Evolutionary conservation across 2,797 vertebrate genomes (phyloP), one percentile per base, ranked within the genome.

Genomic region (Synaphobranchus kaupii): DNA sequence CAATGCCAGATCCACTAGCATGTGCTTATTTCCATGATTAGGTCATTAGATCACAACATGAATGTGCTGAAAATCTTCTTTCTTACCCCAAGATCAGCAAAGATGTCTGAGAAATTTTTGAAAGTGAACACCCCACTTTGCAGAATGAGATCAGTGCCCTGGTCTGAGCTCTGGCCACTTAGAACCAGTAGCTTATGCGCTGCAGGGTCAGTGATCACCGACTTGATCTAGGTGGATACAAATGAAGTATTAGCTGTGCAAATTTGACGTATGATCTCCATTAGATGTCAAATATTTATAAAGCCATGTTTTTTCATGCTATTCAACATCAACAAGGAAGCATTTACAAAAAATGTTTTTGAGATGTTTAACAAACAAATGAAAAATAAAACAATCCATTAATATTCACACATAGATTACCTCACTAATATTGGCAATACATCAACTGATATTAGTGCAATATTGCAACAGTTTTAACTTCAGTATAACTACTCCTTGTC

Each of bases 151-250:
- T 98, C 97, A 89, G 97, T 97, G 89, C 96, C 97, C 85, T 97
- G 97, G 81, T 98, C 97, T 85, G 97, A 97, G 91, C 95, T 97
- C 92, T 97, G 97, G 22, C 98, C 98, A 73, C 97, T 97, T 88
- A 99, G 93, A 86, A 99, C 95, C 87, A 99, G 92, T 83, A 99
- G 94, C 93, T 99, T 99, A 91, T 98, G 94, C 86, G 94, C 94
- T 85, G 98, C 96, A 60, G 92, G 87, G 92, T 97, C 97, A 39
- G 96, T 97, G 90, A 99, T 92, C 88, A 99, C 95, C 34, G 96
- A 95, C 87, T 92, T 92, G 86, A 98, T 96, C 98, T 99, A 92
- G 34, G 34, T 17, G 39, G 73, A 44, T 47, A 84, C 4, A 84
- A 28, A 44, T 10, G 7, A 84, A 20, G 12, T 25, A 83, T 47